A percentile compares a stretch with the other conserved stretches of the same genome.
Evolutionary conservation across 2,113 vertebrate genomes (phyloP).

Genomic region (Microtus montanus): DNA sequence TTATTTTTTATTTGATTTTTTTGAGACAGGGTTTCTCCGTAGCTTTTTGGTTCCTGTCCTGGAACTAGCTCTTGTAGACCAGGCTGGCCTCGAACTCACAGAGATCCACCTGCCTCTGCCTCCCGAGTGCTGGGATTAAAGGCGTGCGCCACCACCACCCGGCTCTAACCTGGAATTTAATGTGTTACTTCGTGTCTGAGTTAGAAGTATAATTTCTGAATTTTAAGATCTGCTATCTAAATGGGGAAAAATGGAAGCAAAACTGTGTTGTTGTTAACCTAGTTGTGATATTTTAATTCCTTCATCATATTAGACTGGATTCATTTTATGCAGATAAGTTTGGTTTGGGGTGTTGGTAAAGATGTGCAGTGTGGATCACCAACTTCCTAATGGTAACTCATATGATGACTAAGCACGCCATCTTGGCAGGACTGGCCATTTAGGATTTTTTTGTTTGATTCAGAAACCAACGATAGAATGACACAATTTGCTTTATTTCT

Average conservation of each 20-base stretch:
- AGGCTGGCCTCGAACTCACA: no score
- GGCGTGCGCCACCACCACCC: no score
- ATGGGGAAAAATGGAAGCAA: background rate
- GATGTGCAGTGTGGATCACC: no score
- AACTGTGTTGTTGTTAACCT: background rate
- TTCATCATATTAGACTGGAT: background rate
- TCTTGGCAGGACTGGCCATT: background rate
- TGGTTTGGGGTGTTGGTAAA: background rate
- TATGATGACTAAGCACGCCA: background rate
- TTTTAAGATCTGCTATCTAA: background rate
- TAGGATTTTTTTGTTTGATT: background rate
- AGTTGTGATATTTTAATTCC: background rate
- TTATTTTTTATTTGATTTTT: no score
- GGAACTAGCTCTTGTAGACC: no score
- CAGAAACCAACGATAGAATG: background rate
- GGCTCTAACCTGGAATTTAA: background rate
- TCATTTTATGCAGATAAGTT: conserved; percentile 8
- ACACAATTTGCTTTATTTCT: conserved; percentile 34
- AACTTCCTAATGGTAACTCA: background rate
- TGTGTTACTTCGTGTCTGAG: background rate
- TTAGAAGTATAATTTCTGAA: background rate
- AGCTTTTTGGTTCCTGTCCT: no score
- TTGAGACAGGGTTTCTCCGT: no score
- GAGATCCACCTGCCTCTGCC: no score
- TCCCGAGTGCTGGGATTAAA: no score